Conservation (phyloP, 2,888 invertebrate genomes). For the Campaea margaritaria region DNA sequence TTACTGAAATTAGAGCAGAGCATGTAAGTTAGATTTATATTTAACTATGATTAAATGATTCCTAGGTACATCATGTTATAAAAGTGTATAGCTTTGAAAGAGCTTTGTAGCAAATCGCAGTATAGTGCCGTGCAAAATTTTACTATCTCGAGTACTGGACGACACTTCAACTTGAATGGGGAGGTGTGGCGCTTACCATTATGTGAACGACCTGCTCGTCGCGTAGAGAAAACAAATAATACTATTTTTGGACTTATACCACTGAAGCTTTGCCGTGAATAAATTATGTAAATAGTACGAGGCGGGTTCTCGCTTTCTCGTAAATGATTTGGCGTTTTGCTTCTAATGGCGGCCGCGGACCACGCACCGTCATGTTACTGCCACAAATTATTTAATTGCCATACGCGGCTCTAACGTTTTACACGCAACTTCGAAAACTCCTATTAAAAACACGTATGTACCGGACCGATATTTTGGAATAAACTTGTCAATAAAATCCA, state of each 20-base stretch:
- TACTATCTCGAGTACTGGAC: no score
- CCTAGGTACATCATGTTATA: no score
- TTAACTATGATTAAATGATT: no score
- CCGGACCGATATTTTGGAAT: not conserved
- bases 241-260: conserved; percentile 52
- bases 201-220: no score
- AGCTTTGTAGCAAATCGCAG: no score
- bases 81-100: no score
- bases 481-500: conserved; percentile 13
- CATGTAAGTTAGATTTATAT: no score
- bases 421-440: conserved; percentile 54
- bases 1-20: no score
- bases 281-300: conserved; percentile 82
- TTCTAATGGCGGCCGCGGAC: conserved; percentile 69
- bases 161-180: no score
- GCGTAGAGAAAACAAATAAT: not conserved
- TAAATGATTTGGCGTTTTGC: conserved; percentile 81
- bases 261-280: conserved; percentile 61
- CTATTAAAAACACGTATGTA: conserved; percentile 13
- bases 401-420: conserved; percentile 47
- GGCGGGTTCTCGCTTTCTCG: conserved; percentile 81
- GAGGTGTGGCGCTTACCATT: no score
- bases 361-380: conserved; percentile 68
- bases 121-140: no score
- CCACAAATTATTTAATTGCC: conserved; percentile 79